Conservation (phyloP, 2,113 vertebrate genomes). For the Limnothrissa miodon region DNA sequence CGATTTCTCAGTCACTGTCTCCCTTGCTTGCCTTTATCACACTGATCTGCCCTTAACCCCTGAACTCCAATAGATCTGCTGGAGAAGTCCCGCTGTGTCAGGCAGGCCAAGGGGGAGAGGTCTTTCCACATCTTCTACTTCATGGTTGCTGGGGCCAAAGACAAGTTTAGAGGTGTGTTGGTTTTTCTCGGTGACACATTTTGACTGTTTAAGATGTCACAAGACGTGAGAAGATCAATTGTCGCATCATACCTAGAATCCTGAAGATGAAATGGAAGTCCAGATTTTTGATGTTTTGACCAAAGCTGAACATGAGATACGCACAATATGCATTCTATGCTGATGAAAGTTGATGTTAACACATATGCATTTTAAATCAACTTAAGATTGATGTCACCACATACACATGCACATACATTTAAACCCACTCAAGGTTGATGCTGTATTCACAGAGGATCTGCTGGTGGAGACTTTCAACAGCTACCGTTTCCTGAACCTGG, state of each 20-base stretch:
- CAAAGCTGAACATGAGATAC: too few relatives aligned
- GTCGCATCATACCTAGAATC: background rate
- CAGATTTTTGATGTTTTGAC: background rate
- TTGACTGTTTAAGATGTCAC: background rate
- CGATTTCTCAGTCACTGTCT: too few relatives aligned
- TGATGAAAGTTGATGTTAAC: background rate
- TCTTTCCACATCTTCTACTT: constrained; percentile 98
- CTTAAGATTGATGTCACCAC: background rate
- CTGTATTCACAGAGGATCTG: constrained; percentile 76
- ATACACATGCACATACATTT: background rate
- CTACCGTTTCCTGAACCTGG: constrained; percentile 85
- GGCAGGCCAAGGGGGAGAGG: constrained; percentile 88
- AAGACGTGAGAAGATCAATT: too few relatives aligned
- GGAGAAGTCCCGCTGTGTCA: constrained; percentile 95
- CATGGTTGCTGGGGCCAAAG: constrained; percentile 83
- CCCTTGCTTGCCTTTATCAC: background rate
- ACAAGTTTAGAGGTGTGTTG: constrained; percentile 60
- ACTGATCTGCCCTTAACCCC: constrained; percentile 37
- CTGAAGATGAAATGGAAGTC: background rate
- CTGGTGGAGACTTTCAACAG: constrained; percentile 83
- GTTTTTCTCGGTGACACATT: background rate
- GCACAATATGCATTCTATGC: too few relatives aligned
- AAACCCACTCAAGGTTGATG: background rate
- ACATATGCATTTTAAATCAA: background rate
- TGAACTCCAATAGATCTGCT: constrained; percentile 77